Percentiles rank a stretch among this genome's conserved stretches.
Evolutionary conservation across 2,113 vertebrate genomes (phyloP).

Genomic region (Bolborhynchus lineola): DNA sequence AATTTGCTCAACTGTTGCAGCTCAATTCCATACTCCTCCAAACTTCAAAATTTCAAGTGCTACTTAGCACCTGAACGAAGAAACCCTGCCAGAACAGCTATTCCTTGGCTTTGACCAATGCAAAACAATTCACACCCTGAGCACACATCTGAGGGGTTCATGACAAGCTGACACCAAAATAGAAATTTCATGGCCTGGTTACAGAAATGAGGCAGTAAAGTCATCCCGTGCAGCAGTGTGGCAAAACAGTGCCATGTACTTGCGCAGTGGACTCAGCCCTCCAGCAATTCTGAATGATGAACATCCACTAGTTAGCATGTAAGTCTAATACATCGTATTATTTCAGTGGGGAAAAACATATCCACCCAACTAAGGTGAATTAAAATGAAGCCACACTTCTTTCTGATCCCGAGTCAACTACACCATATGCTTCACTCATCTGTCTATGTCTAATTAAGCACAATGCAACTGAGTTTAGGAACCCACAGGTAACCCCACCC

Average conservation of each 20-base stretch:
- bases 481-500: background rate
- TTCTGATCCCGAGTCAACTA: background rate
- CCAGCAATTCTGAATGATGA: background rate
- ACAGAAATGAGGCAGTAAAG: background rate
- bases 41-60: background rate
- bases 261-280: background rate
- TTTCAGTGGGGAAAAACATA: background rate
- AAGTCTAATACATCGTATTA: background rate
- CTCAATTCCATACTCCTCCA: background rate
- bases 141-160: background rate
- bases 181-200: background rate
- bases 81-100: background rate
- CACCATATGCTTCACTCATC: background rate
- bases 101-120: background rate
- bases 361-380: background rate
- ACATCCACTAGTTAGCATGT: background rate
- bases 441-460: background rate
- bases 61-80: background rate
- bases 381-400: background rate
- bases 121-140: background rate
- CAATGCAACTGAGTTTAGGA: background rate
- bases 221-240: no score
- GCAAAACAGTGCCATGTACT: background rate
- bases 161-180: background rate
- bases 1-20: background rate